A percentile compares a stretch with the other conserved stretches of the same genome.
phyloP scores from a whole-genome alignment of 1,140 invertebrate species.

The Scaptodrosophila lebanonensis region DNA sequence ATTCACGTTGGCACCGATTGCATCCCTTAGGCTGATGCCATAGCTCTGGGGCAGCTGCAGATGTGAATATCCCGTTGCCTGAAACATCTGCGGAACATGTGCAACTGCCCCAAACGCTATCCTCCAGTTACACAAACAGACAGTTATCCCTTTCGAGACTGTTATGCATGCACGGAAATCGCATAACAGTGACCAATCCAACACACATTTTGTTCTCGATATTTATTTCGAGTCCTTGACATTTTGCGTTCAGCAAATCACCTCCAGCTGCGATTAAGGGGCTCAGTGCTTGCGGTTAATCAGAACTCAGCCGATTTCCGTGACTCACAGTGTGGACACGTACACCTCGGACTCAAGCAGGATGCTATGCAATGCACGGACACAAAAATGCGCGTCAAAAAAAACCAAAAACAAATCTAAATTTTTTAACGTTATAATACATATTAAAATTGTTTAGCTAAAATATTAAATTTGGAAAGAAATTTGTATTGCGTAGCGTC shows the following conservation, averaged over 20 bases:
- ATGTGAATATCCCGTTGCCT: conserved; percentile 46
- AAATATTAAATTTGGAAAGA: conserved; percentile 23
- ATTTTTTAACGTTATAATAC: conserved; percentile 26
- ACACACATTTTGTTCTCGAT: conserved; percentile 4
- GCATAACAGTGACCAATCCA: conserved; percentile 47
- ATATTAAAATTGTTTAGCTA: conserved; percentile 36
- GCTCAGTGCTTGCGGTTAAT: conserved; percentile 69
- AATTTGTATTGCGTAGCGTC: conserved; percentile 47
- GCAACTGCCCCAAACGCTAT: conserved; percentile 16
- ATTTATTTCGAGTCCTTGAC: not conserved
- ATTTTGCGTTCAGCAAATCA: conserved; percentile 59
- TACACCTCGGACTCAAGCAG: conserved; percentile 13
- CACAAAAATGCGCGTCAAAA: conserved; percentile 47
- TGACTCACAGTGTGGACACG: conserved; percentile 31
- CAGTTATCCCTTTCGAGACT: conserved; percentile 36
- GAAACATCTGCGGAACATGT: not conserved
- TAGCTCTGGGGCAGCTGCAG: conserved; percentile 14
- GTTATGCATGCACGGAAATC: conserved; percentile 64
- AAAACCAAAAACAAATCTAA: conserved; percentile 11
- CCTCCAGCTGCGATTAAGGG: conserved; percentile 71
- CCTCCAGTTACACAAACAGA: conserved; percentile 36
- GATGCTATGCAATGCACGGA: conserved; percentile 46
- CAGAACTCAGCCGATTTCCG: conserved; percentile 60
- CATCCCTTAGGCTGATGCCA: conserved; percentile 49
- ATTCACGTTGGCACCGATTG: conserved; percentile 41